Conservation (phyloP, 2,797 vertebrate species). For the Chaenodraco wilsoni region DNA sequence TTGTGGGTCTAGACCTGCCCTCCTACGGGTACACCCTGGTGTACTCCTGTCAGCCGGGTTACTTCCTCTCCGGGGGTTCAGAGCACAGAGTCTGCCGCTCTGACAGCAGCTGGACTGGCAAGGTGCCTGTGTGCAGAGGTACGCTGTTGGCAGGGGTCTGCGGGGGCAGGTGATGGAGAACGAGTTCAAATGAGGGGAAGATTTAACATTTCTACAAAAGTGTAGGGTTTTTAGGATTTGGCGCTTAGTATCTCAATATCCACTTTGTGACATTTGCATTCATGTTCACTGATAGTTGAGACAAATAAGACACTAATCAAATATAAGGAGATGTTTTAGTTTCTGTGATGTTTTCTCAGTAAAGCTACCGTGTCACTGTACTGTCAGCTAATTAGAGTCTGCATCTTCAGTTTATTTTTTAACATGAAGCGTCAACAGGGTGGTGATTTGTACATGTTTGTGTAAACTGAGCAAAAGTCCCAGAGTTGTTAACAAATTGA, state of each 20-base stretch:
- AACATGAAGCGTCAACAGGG: neutral
- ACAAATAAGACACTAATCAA: slow-evolving; percentile 6
- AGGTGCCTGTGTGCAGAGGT: slow-evolving; percentile 97
- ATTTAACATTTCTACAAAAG: neutral
- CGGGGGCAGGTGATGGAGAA: slow-evolving; percentile 24
- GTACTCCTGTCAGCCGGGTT: slow-evolving; percentile 95
- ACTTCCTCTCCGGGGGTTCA: slow-evolving; percentile 94
- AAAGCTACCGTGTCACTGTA: slow-evolving; percentile 1
- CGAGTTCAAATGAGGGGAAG: slow-evolving; percentile 21
- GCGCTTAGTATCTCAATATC: neutral
- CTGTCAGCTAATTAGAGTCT: slow-evolving; percentile 11
- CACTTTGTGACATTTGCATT: slow-evolving; percentile 13
- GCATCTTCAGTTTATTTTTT: slow-evolving; percentile 10
- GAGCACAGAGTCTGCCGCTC: slow-evolving; percentile 95
- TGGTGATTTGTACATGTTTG: slow-evolving; percentile 35
- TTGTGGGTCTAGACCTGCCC: slow-evolving; percentile 94
- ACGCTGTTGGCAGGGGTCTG: slow-evolving; percentile 50
- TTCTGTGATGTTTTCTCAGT: slow-evolving; percentile 7
- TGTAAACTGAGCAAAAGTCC: slow-evolving; percentile 1
- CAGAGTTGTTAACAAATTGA: slow-evolving; percentile 24
- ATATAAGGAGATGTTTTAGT: slow-evolving; percentile 20
- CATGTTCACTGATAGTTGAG: neutral
- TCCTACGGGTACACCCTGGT: slow-evolving; percentile 94
- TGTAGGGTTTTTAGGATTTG: neutral
- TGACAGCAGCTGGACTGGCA: slow-evolving; percentile 96